These are phyloP conservation scores for Mesoclemmys tuberculata DNA, from an alignment of 2,113 vertebrate genomes.

Conservation along the genomic window DNA sequence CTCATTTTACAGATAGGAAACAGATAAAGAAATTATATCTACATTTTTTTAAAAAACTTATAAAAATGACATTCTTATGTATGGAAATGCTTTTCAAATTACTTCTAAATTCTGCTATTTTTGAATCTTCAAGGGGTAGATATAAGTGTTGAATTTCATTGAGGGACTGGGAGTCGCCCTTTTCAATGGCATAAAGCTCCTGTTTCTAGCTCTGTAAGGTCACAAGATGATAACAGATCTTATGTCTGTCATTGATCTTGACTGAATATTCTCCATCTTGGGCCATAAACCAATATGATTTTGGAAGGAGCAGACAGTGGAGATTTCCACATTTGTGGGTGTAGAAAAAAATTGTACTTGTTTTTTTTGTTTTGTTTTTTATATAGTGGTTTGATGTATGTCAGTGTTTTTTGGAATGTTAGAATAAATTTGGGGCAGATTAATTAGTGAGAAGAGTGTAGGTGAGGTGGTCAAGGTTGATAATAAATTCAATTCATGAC, in stretches of 20 bases:
- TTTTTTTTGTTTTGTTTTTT: neutral
- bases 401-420: neutral
- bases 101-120: neutral
- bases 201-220: neutral
- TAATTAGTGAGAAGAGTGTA: neutral
- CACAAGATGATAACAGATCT: neutral
- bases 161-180: neutral
- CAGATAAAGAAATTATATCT: neutral
- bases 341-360: neutral
- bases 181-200: neutral
- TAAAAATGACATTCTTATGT: neutral
- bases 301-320: neutral
- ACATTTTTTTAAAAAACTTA: too few relatives aligned
- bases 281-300: neutral
- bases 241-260: neutral
- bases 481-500: neutral
- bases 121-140: neutral
- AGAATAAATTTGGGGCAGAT: neutral
- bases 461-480: neutral
- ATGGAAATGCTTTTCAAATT: neutral
- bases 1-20: fast-evolving
- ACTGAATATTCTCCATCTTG: neutral
- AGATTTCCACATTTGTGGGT: fast-evolving
- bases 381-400: neutral
- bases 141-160: neutral